phyloP scores from a whole-genome alignment of 2,113 vertebrate genomes.

The Fulica atra region DNA sequence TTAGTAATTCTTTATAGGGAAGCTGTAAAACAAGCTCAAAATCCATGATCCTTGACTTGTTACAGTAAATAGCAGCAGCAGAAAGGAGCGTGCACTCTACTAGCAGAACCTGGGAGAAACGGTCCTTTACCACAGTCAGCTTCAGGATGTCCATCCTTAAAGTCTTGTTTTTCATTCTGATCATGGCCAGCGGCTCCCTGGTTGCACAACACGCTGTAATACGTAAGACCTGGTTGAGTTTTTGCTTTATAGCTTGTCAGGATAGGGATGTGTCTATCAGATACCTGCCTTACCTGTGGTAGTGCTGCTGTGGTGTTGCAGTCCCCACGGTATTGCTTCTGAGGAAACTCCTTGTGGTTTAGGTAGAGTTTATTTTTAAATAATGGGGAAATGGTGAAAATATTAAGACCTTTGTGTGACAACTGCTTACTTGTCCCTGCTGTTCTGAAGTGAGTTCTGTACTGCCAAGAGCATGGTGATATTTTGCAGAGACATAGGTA shows the following conservation, averaged over 20 bases:
- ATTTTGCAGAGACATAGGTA: neutral
- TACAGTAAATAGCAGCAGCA: neutral
- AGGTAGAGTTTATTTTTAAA: neutral
- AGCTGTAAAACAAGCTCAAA: constrained; percentile 60
- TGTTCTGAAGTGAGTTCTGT: neutral
- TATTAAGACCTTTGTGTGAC: neutral
- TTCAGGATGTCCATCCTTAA: neutral
- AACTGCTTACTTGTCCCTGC: neutral
- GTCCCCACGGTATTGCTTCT: neutral
- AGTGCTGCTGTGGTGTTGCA: neutral
- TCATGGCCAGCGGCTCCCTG: neutral
- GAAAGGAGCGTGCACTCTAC: neutral
- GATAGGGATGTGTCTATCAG: neutral
- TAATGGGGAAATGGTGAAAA: neutral
- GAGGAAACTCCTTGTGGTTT: neutral
- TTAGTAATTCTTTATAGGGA: constrained; percentile 42
- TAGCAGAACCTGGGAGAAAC: neutral
- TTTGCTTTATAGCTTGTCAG: neutral
- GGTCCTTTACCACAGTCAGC: rapidly evolving
- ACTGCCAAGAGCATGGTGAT: neutral
- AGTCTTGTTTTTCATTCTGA: neutral
- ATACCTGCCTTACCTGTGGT: neutral
- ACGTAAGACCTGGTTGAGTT: constrained; percentile 27
- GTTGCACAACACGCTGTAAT: neutral
- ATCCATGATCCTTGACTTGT: constrained; percentile 11